Percentiles rank a stretch among this genome's conserved stretches.
phyloP scores from a whole-genome alignment of 1,140 invertebrate species.

The Apis cerana region DNA sequence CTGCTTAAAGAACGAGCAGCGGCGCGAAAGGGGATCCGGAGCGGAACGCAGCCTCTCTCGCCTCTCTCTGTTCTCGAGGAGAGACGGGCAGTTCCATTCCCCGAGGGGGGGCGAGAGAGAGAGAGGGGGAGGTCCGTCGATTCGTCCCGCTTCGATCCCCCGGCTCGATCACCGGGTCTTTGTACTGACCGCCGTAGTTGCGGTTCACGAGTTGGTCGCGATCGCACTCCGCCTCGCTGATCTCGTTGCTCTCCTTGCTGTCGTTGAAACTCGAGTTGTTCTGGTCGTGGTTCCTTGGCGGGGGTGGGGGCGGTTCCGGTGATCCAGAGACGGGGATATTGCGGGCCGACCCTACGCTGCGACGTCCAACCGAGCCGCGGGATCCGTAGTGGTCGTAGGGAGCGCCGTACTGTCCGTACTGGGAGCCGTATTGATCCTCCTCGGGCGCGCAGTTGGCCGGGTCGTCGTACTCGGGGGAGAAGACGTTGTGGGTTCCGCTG shows the following conservation, averaged over 20 bases:
- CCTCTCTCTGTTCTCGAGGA: too few relatives aligned
- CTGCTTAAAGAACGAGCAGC: slow-evolving; percentile 55
- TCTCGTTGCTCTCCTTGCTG: slow-evolving; percentile 95
- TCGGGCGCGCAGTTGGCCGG: slow-evolving; percentile 95
- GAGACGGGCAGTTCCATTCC: too few relatives aligned
- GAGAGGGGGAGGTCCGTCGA: background rate
- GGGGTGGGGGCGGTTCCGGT: slow-evolving; percentile 92
- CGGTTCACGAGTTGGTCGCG: slow-evolving; percentile 88
- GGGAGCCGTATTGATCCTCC: slow-evolving; percentile 93
- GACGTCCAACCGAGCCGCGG: slow-evolving; percentile 88
- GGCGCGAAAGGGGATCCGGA: background rate
- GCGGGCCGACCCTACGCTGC: slow-evolving; percentile 87
- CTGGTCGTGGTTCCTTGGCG: slow-evolving; percentile 87
- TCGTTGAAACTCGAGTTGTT: slow-evolving; percentile 91
- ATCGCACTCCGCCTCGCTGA: slow-evolving; percentile 95
- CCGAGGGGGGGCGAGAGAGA: rapidly evolving
- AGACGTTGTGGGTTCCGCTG: slow-evolving; percentile 78
- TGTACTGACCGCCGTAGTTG: slow-evolving; percentile 87
- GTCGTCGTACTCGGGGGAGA: slow-evolving; percentile 92
- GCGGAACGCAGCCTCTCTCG: background rate
- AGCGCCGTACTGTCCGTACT: slow-evolving; percentile 89
- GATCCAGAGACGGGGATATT: slow-evolving; percentile 86
- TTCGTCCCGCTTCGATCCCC: background rate
- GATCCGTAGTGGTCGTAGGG: slow-evolving; percentile 94
- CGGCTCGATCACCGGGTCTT: slow-evolving; percentile 41